These are phyloP conservation scores for Stenodema calcarata DNA, from an alignment of 2,888 invertebrate species.

Conservation along the genomic window DNA sequence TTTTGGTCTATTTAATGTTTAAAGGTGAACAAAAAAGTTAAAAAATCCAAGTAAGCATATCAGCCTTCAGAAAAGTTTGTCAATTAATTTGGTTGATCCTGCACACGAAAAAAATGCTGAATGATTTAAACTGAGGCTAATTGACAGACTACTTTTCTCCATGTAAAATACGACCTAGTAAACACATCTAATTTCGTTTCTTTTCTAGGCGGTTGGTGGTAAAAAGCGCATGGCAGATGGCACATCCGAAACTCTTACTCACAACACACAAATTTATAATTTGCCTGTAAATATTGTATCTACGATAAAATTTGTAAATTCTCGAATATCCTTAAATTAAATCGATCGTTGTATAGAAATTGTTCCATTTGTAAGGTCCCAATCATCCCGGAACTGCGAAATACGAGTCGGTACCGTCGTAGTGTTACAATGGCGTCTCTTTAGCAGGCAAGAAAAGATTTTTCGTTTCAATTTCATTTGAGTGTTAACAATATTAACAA, in stretches of 20 bases:
- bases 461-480: too few relatives aligned
- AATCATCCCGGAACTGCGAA: too few relatives aligned
- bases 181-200: neutral
- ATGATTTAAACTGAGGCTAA: neutral
- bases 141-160: neutral
- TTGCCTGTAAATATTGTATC: neutral
- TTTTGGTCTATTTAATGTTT: too few relatives aligned
- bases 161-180: neutral
- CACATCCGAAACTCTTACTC: neutral
- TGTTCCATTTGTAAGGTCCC: neutral
- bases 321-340: neutral
- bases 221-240: neutral
- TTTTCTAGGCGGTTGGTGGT: constrained; percentile 30
- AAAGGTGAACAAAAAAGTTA: too few relatives aligned
- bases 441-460: too few relatives aligned
- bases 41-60: too few relatives aligned
- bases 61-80: too few relatives aligned
- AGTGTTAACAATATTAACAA: too few relatives aligned
- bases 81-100: too few relatives aligned
- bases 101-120: too few relatives aligned
- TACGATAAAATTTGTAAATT: neutral
- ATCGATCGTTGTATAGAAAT: neutral
- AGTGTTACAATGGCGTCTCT: too few relatives aligned
- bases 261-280: neutral
- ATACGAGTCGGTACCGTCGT: too few relatives aligned